Evolutionary conservation across 1,140 invertebrate genomes (phyloP), one percentile per base, ranked within the genome.

Genomic region (Chironomus striatipennis): DNA sequence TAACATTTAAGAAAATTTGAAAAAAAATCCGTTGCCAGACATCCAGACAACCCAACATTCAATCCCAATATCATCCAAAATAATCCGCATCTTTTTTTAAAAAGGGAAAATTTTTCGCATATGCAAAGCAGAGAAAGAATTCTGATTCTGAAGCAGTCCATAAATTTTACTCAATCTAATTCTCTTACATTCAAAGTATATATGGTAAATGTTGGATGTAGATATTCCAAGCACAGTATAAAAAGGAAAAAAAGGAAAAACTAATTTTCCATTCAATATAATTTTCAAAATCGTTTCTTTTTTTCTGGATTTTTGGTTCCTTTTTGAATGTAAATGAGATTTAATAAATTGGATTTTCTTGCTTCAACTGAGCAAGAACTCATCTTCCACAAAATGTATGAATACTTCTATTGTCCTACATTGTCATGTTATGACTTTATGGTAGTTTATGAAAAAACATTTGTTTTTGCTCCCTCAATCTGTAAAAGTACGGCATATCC

Each of bases 201-300:
- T 34, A 34, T 34, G 24, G 1, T 34, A 34, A 34, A 34, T 34
- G 24, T 34, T 34, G 24, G 24, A 34, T 34, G 24, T 34, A 34
- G 24, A 34, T 34, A 34, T 34, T 34, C 24, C 24, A 34, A 34
- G 24, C 24, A 34, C 24, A 34, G 47, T 57, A 57, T n/a, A 57
- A 57, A 57, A 15, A 12, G 9, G 43, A 12, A 15, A 57, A 15
- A n/a, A 57, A 15, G 47, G n/a, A 21, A 70, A 70, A 70, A 70
- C 65, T 70, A 70, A 70, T 70, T 70, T 70, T 70, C 65, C 65
- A 70, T 70, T 70, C 65, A 70, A 70, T 70, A 70, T 18, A 70
- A 70, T 70, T 70, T 70, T 21, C 10, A 18, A 70, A 21, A 70
- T 18, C 18, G 65, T 20, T 70, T 57, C n/a, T 57, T n/a, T n/a